A percentile compares a stretch with the other conserved stretches of the same genome.
Evolutionary conservation across 2,888 invertebrate species (phyloP).

Genomic region (Athetis lepigone): DNA sequence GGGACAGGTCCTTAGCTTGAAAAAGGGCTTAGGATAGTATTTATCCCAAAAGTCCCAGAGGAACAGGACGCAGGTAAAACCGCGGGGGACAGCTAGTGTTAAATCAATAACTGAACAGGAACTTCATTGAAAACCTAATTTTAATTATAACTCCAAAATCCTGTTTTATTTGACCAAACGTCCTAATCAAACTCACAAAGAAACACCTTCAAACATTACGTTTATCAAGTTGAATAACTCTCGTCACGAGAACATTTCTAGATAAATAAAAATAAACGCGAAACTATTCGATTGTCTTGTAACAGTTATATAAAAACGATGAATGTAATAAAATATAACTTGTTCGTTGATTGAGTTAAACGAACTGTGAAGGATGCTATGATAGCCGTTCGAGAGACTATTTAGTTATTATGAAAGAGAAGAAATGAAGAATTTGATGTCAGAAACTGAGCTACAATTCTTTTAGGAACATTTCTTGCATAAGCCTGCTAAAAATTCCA

Average conservation of each 20-base stretch:
- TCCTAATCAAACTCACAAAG: no score
- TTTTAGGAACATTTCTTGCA: no score
- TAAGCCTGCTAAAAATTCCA: no score
- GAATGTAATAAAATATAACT: constrained; percentile 32
- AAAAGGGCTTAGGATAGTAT: no score
- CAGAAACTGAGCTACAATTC: background rate
- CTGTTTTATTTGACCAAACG: no score
- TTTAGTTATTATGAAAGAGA: constrained; percentile 22
- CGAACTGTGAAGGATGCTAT: constrained; percentile 31
- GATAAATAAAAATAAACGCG: constrained; percentile 18
- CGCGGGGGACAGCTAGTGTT: no score
- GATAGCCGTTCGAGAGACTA: background rate
- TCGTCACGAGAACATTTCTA: constrained; percentile 21
- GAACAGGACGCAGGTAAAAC: no score
- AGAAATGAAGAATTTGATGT: background rate
- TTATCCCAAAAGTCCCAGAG: no score
- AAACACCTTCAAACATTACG: background rate
- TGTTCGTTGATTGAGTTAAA: constrained; percentile 28
- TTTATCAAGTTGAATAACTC: constrained; percentile 2
- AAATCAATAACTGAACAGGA: no score
- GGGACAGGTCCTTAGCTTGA: no score
- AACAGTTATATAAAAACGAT: constrained; percentile 35
- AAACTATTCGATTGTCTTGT: constrained; percentile 1
- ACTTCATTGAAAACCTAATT: no score
- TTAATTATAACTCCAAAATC: no score